phyloP scores from a whole-genome alignment of 2,797 vertebrate species.

The Pipistrellus nathusii region DNA sequence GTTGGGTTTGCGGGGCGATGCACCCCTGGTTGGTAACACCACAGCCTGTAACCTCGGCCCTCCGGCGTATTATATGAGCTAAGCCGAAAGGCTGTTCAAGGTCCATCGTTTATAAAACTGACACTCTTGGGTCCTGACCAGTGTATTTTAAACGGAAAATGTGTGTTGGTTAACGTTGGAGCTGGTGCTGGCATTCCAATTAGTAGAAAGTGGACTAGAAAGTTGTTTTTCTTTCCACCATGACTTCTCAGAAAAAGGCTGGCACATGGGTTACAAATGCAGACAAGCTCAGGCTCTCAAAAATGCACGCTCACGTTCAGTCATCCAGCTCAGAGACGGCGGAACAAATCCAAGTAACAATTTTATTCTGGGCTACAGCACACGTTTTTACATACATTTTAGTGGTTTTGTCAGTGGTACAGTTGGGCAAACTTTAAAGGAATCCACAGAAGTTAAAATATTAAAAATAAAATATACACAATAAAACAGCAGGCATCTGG shows the following conservation, averaged over 20 bases:
- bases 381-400: slow-evolving; percentile 80
- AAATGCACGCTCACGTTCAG: slow-evolving; percentile 68
- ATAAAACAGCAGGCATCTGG: slow-evolving; percentile 84
- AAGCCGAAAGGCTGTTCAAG: slow-evolving; percentile 15
- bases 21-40: background rate
- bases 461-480: slow-evolving; percentile 83
- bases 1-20: background rate
- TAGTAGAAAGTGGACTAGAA: slow-evolving; percentile 31
- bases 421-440: slow-evolving; percentile 81
- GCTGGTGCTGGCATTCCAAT: slow-evolving; percentile 31
- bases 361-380: slow-evolving; percentile 84
- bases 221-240: slow-evolving; percentile 39
- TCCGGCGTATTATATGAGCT: background rate
- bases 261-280: slow-evolving; percentile 25
- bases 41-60: background rate
- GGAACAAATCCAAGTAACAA: slow-evolving; percentile 80
- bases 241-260: background rate
- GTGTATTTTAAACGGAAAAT: slow-evolving; percentile 37
- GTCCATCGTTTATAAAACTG: background rate
- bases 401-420: slow-evolving; percentile 88
- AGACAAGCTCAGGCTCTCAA: slow-evolving; percentile 61
- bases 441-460: slow-evolving; percentile 83
- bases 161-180: background rate
- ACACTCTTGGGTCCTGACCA: background rate
- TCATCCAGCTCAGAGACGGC: slow-evolving; percentile 79